These are phyloP conservation scores for Anagyrus pseudococci DNA, from an alignment of 2,888 invertebrate genomes.

Conservation along the genomic window DNA sequence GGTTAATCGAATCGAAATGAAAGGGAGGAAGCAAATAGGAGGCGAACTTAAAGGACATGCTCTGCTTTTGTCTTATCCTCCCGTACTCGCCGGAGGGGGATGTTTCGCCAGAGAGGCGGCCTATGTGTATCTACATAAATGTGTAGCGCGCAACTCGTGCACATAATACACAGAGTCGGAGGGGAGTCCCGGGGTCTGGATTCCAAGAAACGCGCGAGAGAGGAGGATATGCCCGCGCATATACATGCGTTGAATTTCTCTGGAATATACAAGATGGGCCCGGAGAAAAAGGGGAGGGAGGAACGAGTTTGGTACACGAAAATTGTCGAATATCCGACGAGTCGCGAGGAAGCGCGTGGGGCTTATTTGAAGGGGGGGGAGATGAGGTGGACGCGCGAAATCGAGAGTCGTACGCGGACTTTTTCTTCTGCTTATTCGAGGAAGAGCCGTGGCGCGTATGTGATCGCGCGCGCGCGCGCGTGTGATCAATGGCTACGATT, in stretches of 20 bases:
- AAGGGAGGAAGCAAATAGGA: neutral
- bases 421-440: neutral
- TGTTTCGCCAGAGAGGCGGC: conserved; percentile 26
- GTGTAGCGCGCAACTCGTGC: neutral
- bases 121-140: too few species aligned
- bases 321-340: neutral
- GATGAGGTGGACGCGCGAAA: too few species aligned
- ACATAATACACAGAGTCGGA: conserved; percentile 18
- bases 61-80: conserved; percentile 25
- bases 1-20: neutral
- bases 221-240: conserved; percentile 4
- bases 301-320: neutral
- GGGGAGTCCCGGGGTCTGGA: conserved; percentile 4
- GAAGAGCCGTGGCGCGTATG: too few species aligned
- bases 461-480: neutral
- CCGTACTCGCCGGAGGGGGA: conserved; percentile 1
- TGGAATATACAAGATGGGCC: too few species aligned
- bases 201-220: conserved; percentile 27
- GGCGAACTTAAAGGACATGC: conserved; percentile 3
- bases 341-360: neutral
- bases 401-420: neutral
- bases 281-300: conserved; percentile 2
- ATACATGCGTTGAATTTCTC: conserved; percentile 17
- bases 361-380: too few species aligned
- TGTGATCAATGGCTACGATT: neutral